Evolutionary conservation across 2,113 vertebrate species (phyloP), one percentile per base, ranked within the genome.

Genomic region (Gopherus flavomarginatus): DNA sequence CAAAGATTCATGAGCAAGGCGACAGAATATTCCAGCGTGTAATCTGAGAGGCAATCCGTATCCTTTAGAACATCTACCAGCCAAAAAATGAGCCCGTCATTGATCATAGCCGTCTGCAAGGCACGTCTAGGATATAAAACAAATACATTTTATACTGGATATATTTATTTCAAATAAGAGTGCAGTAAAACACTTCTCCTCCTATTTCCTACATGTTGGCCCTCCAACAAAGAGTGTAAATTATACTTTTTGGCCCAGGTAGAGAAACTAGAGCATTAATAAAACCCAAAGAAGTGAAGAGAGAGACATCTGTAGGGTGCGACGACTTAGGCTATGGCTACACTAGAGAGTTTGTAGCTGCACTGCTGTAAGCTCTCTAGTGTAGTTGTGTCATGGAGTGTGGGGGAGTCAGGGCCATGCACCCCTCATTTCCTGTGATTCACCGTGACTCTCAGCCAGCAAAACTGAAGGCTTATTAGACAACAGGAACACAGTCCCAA

Each of bases 1-100:
- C 99, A 99, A 75, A 99, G 98, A 95, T 99, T 99, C 99, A 99
- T 99, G 38, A 99, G 99, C 96, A 99, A 97, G 54, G 99, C 99
- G 78, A 99, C 98, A 1, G 99, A 98, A 92, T 99, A 99, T 90
- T 99, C 98, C 96, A 99, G 97, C 0, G 98, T 99, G 98, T 99
- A 99, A 97, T 99, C 99, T 5, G 99, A 99, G 75, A 99, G 98
- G 96, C 98, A 98, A 94, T 99, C 99, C 0, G 99, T 98, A 59
- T 99, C 99, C 81, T 98, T 98, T 27, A 99, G 98, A 79, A 98
- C 98, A 53, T 99, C 98, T 38, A 99, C 98, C 94, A 99, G 97
- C 99, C 99, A 99, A 81, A 98, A 98, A 95, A 99, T 98, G 93
- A 99, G 98, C 92, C 98, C 98, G 3, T 99, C 98, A 75, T 83